These are phyloP conservation scores for Seriola dumerili DNA, from an alignment of 2,113 vertebrate species.

Conservation along the genomic window DNA sequence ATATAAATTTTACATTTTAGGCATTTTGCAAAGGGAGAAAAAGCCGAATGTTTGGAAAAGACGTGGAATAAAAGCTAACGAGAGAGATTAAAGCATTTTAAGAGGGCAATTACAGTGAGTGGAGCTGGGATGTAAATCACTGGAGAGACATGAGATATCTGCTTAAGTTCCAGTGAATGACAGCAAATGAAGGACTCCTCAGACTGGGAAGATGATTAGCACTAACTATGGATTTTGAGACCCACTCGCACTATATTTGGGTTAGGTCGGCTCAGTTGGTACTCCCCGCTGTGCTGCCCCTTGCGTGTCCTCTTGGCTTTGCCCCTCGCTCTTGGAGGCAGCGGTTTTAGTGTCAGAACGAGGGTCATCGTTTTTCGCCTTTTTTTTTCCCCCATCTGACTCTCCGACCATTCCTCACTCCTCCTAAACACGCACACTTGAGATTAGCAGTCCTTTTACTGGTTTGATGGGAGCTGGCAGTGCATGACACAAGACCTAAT, in stretches of 20 bases:
- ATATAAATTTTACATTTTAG: not conserved
- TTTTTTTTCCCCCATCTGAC: constrained; percentile 54
- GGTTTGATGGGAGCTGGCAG: constrained; percentile 69
- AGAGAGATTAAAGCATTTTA: not conserved
- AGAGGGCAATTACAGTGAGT: constrained; percentile 5
- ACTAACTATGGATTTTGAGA: not conserved
- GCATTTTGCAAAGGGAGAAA: constrained; percentile 1
- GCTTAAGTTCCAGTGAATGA: not conserved
- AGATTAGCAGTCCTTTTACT: constrained; percentile 65
- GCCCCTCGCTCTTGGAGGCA: constrained; percentile 50
- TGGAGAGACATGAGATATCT: constrained; percentile 2
- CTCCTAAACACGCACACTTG: constrained; percentile 46
- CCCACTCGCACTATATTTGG: not conserved
- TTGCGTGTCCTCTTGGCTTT: constrained; percentile 36
- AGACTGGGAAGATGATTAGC: not conserved
- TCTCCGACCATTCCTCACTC: constrained; percentile 61
- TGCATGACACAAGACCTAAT: constrained; percentile 67
- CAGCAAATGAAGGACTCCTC: not conserved
- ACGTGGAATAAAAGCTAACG: not conserved
- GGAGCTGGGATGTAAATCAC: not conserved
- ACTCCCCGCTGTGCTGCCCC: constrained; percentile 26
- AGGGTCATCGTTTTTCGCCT: constrained; percentile 47
- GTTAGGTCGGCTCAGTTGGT: not conserved
- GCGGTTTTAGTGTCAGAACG: constrained; percentile 41
- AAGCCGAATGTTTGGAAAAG: not conserved